Percentiles rank a stretch among this genome's conserved stretches.
Evolutionary conservation across 2,113 vertebrate genomes (phyloP).

Genomic region (Gasterosteus aculeatus): DNA sequence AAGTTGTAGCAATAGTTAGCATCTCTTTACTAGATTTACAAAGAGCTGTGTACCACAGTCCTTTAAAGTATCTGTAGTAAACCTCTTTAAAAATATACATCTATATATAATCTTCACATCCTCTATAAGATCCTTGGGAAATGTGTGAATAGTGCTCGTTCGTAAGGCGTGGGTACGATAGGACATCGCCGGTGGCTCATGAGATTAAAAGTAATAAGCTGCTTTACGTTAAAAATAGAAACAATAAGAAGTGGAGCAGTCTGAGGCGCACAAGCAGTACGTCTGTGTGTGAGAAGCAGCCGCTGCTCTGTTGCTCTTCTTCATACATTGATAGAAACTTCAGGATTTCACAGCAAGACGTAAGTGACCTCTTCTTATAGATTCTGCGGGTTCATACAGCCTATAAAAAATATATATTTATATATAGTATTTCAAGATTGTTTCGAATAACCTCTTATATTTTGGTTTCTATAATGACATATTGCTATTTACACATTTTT

Average conservation of each 20-base stretch:
- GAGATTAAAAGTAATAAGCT: conserved; percentile 90
- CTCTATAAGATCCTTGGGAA: too few relatives aligned
- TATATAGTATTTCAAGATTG: neutral
- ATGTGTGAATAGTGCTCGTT: neutral
- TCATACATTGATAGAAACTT: neutral
- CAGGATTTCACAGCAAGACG: conserved; percentile 13
- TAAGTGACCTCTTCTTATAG: conserved; percentile 25
- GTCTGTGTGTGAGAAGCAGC: conserved; percentile 15
- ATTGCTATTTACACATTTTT: neutral
- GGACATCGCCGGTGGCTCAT: conserved; percentile 71
- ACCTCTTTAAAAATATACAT: too few relatives aligned
- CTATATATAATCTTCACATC: too few relatives aligned
- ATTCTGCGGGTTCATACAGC: neutral
- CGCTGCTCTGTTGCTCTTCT: conserved; percentile 11
- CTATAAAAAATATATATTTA: too few relatives aligned
- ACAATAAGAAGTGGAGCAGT: conserved; percentile 84
- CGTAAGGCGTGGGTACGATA: neutral
- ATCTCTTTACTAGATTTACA: too few relatives aligned
- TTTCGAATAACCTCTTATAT: neutral
- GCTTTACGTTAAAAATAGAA: conserved; percentile 90
- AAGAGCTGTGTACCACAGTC: too few relatives aligned
- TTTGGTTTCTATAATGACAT: neutral
- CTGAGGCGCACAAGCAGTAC: conserved; percentile 52
- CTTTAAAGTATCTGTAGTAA: too few relatives aligned
- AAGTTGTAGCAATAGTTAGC: too few relatives aligned